Base-by-base conservation (phyloP, 2,888 invertebrate genomes). In the Plutella xylostella region DNA sequence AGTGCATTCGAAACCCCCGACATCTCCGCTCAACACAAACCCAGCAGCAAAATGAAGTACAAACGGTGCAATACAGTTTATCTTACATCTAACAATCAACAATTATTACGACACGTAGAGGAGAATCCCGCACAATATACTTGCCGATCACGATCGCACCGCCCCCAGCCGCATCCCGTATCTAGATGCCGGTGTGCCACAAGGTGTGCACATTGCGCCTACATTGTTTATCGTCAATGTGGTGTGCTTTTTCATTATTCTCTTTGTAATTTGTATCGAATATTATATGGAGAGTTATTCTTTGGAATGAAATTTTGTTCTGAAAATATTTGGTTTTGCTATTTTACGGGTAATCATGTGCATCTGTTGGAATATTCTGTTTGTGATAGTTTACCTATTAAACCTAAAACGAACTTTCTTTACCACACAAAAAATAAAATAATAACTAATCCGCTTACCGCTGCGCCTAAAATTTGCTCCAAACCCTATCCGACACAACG, bases 131-230 rank as follows among this genome's bases (percentile, higher is more conserved):
- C 55, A n/a, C 21, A 34, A 34, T n/a, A n/a, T 21, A 6, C 22
- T 22, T 11, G 50, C 58, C 58, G 60, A 71, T 74, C 73, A 71
- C 69, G 72, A 69, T 57, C 54, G 61, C 51, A 31, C 61, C 72
- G 69, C 71, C 72, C 56, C 57, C 60, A 55, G 57, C 57, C 52
- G 53, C 58, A 48, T 51, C 56, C 54, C 55, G 50, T 55, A 64
- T 59, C 61, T 58, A 52, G 57, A 33, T 33, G 15, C 14, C 6
- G 28, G 37, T 18, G 12, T 12, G 37, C n/a, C 15, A 17, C 7
- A 7, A 17, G 6, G 11, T 25, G 25, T 7, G 25, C 25, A 11
- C 9, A 25, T 7, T 5, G 25, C 5, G 25, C 9, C 9, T 5
- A 25, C 6, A 5, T 5, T 25, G 11, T 25, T 5, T 5, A 25